Evolutionary conservation across 1,140 invertebrate species (phyloP), one percentile per base, ranked within the genome.

Genomic region (Trachelipus rathkii): DNA sequence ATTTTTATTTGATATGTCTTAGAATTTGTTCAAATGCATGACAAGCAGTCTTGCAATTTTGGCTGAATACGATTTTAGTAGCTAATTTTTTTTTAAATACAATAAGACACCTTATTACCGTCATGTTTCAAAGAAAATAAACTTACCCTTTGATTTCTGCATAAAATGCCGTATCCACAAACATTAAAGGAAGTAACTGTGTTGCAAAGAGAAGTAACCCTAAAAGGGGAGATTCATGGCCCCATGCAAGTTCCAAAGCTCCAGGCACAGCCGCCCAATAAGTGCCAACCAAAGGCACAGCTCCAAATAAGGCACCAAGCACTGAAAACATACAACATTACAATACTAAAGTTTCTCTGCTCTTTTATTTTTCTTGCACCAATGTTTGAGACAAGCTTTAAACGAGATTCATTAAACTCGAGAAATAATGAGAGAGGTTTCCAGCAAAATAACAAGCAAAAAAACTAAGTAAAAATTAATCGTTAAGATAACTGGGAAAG

Each of bases 211-310:
- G 90, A 0, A 94, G 81, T 44, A 94, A 84, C 0, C 96, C 90
- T 0, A 90, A 89, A 69, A 92, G 87, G 78, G 90, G 89, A 79
- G 92, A 88, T 79, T 91, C 92, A 83, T 96, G 91, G 8, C 95
- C 92, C 10, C 96, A 87, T 93, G 94, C 99, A 0, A 99, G 88
- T 86, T 99, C 96, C 50, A 99, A 84, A 8, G 95, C 91, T 0
- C 95, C 96, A 13, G 97, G 96, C 13, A 99, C 85, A 10, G 93
- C 93, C 10, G 96, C 96, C 88, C 95, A 92, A 84, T 98, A 99
- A 0, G 95, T 87, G 6, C 95, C 95, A 44, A 99, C 86, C 84
- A 99, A 95, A 8, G 97, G 97, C 1, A 97, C 91, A 0, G 95
- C 96, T 8, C 93, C 96, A 83, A 99, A 89, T 68, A 98, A 87